phyloP scores from a whole-genome alignment of 2,113 vertebrate genomes.

The Ptyas mucosa region DNA sequence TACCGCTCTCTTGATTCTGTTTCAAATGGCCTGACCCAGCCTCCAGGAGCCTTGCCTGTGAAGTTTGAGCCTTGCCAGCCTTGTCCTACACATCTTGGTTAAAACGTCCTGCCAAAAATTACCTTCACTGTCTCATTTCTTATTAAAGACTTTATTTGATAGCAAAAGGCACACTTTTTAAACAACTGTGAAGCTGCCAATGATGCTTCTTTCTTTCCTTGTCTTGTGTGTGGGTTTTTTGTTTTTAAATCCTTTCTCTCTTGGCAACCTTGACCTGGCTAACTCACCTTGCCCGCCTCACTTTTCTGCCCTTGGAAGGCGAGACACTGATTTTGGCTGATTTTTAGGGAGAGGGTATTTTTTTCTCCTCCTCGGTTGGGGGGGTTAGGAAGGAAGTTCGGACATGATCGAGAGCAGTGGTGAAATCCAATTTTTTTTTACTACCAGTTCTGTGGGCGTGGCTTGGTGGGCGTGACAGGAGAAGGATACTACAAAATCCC shows the following conservation, averaged over 20 bases:
- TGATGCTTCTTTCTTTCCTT: fast-evolving
- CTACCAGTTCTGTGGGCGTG: too few species aligned
- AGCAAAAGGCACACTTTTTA: constrained; percentile 37
- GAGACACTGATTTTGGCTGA: neutral
- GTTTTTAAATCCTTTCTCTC: neutral
- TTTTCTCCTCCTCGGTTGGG: neutral
- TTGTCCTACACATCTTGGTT: fast-evolving
- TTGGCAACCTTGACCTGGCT: neutral
- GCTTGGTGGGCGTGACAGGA: too few species aligned
- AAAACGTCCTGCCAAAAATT: neutral
- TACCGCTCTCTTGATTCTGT: neutral
- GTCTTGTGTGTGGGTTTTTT: neutral
- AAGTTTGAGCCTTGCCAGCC: too few species aligned
- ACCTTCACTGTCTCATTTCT: neutral
- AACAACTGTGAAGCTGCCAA: constrained; percentile 3
- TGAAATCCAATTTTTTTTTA: too few species aligned
- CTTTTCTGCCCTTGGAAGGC: neutral
- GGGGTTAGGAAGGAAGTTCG: neutral
- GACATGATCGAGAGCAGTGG: neutral
- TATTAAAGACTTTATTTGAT: constrained; percentile 51
- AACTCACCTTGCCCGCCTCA: neutral
- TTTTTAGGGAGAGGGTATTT: neutral
- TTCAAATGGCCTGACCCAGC: neutral
- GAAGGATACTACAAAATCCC: too few species aligned
- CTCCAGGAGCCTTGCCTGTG: neutral